Conservation (phyloP, 2,113 vertebrate genomes). For the Scytalopus superciliaris region DNA sequence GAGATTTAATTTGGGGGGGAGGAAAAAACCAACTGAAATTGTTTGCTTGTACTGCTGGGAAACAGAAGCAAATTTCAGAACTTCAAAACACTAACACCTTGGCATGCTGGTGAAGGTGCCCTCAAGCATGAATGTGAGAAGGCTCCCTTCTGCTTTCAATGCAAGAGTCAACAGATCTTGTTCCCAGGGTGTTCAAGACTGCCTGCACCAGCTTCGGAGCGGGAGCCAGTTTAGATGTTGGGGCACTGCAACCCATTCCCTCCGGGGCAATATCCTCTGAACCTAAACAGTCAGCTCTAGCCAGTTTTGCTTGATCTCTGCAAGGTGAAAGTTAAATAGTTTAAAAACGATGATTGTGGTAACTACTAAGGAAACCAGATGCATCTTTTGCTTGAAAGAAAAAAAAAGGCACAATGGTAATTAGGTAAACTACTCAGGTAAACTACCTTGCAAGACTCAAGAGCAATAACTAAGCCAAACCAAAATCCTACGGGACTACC, state of each 20-base stretch:
- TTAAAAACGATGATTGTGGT: background rate
- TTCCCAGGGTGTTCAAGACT: background rate
- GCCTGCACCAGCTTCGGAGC: background rate
- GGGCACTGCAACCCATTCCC: background rate
- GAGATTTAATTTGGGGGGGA: background rate
- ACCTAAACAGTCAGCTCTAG: background rate
- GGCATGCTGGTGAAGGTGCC: background rate
- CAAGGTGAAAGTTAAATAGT: background rate
- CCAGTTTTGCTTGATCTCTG: background rate
- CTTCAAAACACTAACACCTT: background rate
- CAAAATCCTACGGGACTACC: background rate
- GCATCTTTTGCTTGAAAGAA: background rate
- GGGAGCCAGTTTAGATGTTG: background rate
- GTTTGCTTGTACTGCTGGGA: background rate
- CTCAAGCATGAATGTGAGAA: background rate
- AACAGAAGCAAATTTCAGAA: background rate
- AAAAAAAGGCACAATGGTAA: background rate
- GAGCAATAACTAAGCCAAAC: accelerated
- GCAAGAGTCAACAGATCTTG: background rate
- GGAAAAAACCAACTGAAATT: background rate
- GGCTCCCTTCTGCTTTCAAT: background rate
- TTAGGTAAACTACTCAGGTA: background rate
- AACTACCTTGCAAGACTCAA: background rate
- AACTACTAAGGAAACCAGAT: background rate
- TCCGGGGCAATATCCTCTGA: background rate